Conservation (phyloP, 2,888 invertebrate species). For the Scelioninae gen. 2 region DNA sequence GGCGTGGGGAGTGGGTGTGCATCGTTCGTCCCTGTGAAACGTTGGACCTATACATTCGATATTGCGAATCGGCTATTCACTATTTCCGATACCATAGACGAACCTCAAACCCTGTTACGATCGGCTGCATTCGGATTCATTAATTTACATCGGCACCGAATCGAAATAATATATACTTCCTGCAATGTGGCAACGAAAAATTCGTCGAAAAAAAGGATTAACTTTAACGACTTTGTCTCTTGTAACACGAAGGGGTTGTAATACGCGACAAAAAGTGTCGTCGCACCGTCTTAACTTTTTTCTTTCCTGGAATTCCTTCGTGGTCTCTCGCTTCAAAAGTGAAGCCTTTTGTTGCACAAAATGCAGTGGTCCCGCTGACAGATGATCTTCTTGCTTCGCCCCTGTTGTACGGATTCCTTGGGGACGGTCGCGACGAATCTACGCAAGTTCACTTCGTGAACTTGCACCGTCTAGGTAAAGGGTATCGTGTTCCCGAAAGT, state of each 20-base stretch:
- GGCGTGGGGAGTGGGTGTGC: constrained; percentile 56
- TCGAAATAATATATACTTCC: background rate
- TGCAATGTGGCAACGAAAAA: too few relatives aligned
- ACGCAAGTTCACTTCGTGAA: constrained; percentile 49
- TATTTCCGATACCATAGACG: constrained; percentile 29
- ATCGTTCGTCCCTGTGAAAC: constrained; percentile 45
- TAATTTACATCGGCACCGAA: background rate
- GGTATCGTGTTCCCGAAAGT: constrained; percentile 2
- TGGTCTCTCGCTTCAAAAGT: constrained; percentile 54
- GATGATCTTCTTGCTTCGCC: constrained; percentile 68
- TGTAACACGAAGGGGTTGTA: constrained; percentile 37
- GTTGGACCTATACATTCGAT: background rate
- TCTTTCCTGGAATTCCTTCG: constrained; percentile 51
- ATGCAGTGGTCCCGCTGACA: constrained; percentile 64
- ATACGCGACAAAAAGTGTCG: constrained; percentile 31
- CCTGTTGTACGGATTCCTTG: constrained; percentile 58
- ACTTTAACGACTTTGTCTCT: constrained; percentile 1
- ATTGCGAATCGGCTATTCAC: constrained; percentile 10
- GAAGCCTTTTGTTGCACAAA: constrained; percentile 67
- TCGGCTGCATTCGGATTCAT: background rate
- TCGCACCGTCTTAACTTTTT: constrained; percentile 33
- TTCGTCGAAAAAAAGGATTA: too few relatives aligned
- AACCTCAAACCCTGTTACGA: constrained; percentile 18
- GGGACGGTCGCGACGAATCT: constrained; percentile 51
- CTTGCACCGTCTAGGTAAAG: constrained; percentile 20